Evolutionary conservation across 2,113 vertebrate genomes (phyloP).

Genomic region (Corythornis cristatus): DNA sequence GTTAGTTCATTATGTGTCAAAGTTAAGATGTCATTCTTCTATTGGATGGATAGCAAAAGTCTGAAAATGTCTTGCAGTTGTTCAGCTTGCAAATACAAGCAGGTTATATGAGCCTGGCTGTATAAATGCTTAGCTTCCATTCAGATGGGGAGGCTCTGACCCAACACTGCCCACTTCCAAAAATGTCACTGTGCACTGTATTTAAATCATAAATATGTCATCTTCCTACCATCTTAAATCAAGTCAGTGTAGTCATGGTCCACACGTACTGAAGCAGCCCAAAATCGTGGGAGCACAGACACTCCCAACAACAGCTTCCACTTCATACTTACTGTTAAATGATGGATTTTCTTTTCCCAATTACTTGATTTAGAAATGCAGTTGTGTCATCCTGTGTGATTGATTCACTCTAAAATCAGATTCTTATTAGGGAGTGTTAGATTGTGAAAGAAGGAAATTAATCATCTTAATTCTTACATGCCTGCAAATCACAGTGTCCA

Average conservation of each 20-base stretch:
- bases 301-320: not conserved
- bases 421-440: not conserved
- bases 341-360: not conserved
- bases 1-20: not conserved
- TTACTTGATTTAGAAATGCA: not conserved
- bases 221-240: not conserved
- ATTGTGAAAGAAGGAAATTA: not conserved
- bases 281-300: not conserved
- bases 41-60: not conserved
- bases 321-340: not conserved
- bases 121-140: not conserved
- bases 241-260: not conserved
- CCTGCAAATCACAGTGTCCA: not conserved
- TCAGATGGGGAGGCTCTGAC: not conserved
- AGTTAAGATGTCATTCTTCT: not conserved
- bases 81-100: not conserved
- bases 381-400: not conserved
- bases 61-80: not conserved
- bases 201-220: not conserved
- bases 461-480: not conserved
- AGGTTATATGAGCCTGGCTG: not conserved
- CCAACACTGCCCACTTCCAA: not conserved
- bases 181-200: not conserved
- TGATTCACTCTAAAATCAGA: not conserved
- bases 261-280: not conserved